phyloP scores from a whole-genome alignment of 1,140 invertebrate species.

The Frieseomelitta varia region DNA sequence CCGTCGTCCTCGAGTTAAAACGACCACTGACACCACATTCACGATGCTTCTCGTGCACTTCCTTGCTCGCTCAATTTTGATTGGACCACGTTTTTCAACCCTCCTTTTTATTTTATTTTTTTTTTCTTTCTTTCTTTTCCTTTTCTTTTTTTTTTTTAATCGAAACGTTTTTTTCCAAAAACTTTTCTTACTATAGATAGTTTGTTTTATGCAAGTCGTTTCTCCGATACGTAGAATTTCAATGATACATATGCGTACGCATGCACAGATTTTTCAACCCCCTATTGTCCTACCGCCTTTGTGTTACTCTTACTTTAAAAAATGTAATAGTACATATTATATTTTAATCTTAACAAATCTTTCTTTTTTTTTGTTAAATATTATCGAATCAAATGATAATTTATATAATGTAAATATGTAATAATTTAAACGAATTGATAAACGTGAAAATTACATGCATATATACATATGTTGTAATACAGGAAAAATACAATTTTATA shows the following conservation, averaged over 20 bases:
- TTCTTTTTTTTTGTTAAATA: not conserved
- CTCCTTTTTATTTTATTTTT: not conserved
- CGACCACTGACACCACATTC: conserved; percentile 44
- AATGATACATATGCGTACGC: too few species aligned
- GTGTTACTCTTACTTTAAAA: not conserved
- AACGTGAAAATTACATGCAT: not conserved
- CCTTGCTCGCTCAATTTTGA: conserved; percentile 21
- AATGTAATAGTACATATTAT: not conserved
- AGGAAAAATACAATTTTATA: conserved; percentile 2
- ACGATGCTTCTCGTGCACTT: conserved; percentile 16
- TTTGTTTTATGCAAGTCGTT: not conserved
- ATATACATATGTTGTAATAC: not conserved
- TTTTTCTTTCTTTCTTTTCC: not conserved
- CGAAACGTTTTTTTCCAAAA: not conserved
- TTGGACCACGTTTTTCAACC: not conserved
- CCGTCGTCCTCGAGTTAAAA: conserved; percentile 58
- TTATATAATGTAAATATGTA: not conserved
- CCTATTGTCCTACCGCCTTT: not conserved
- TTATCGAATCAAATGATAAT: not conserved
- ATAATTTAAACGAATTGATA: not conserved
- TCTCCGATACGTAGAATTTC: not conserved
- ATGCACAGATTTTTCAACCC: not conserved
- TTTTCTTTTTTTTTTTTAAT: not conserved
- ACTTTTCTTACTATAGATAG: not conserved
- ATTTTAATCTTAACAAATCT: not conserved